phyloP scores from a whole-genome alignment of 2,888 invertebrate species.

The Melangyna quadrimaculata region DNA sequence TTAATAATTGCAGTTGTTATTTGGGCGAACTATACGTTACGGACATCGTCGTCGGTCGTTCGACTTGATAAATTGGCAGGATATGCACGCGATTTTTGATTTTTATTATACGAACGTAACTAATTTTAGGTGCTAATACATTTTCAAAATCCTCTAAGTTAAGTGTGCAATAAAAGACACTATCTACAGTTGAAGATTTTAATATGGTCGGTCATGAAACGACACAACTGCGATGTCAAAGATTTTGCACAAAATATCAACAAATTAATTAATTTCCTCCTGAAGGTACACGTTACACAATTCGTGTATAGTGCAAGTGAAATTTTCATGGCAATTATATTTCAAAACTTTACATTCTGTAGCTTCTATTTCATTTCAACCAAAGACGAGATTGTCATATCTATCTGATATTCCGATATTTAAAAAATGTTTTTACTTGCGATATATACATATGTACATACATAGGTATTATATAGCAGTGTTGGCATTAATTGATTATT shows the following conservation, averaged over 20 bases:
- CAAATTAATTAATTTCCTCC: background rate
- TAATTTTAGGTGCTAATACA: conserved; percentile 34
- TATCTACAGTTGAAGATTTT: background rate
- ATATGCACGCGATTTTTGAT: conserved; percentile 30
- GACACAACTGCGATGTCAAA: background rate
- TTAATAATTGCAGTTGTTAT: conserved; percentile 30
- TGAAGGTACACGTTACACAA: too few species aligned
- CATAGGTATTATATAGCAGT: too few species aligned
- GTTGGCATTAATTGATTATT: too few species aligned
- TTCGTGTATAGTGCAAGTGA: too few species aligned
- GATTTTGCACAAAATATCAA: background rate
- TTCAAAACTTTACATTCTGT: too few species aligned
- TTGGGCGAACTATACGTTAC: background rate
- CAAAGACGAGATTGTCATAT: too few species aligned
- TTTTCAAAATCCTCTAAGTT: conserved; percentile 12
- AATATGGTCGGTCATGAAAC: background rate
- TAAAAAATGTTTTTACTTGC: too few species aligned
- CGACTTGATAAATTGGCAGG: conserved; percentile 13
- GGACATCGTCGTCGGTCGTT: background rate
- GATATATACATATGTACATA: too few species aligned
- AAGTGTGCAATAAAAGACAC: background rate
- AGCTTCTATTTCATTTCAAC: too few species aligned
- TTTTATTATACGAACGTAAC: background rate
- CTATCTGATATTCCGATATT: too few species aligned
- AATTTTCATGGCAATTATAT: too few species aligned